phyloP scores from a whole-genome alignment of 2,797 vertebrate genomes.

The Chloroceryle amazona region DNA sequence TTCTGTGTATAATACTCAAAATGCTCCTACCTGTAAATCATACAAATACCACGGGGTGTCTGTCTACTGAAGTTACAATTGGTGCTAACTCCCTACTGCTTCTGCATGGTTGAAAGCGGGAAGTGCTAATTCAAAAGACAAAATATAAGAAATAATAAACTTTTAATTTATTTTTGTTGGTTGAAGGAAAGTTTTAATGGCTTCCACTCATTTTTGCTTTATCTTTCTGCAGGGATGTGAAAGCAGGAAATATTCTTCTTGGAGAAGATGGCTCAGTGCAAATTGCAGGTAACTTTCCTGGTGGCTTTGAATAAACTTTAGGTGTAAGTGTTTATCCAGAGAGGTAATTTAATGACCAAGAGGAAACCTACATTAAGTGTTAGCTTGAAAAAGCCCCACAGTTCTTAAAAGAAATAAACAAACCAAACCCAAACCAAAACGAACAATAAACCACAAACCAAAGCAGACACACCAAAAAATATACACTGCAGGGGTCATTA shows the following conservation, averaged over 20 bases:
- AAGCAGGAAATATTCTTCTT: slow-evolving; percentile 96
- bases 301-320: not conserved
- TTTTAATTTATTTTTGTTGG: not conserved
- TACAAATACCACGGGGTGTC: not conserved
- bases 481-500: not conserved
- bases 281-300: slow-evolving; percentile 89
- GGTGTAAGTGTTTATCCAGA: not conserved
- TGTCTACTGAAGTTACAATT: not conserved
- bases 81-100: not conserved
- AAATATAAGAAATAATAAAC: not conserved
- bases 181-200: slow-evolving; percentile 7
- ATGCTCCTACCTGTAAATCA: not conserved
- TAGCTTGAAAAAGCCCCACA: not conserved
- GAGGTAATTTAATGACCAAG: not conserved
- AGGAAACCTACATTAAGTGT: not conserved
- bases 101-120: not conserved
- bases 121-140: not conserved
- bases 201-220: slow-evolving; percentile 47
- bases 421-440: fast-evolving
- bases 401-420: not conserved
- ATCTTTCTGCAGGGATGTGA: slow-evolving; percentile 89
- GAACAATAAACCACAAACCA: not conserved
- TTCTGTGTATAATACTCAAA: not conserved
- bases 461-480: fast-evolving
- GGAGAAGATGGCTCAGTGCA: slow-evolving; percentile 95